phyloP scores from a whole-genome alignment of 2,797 vertebrate genomes.

The Champsocephalus esox region DNA sequence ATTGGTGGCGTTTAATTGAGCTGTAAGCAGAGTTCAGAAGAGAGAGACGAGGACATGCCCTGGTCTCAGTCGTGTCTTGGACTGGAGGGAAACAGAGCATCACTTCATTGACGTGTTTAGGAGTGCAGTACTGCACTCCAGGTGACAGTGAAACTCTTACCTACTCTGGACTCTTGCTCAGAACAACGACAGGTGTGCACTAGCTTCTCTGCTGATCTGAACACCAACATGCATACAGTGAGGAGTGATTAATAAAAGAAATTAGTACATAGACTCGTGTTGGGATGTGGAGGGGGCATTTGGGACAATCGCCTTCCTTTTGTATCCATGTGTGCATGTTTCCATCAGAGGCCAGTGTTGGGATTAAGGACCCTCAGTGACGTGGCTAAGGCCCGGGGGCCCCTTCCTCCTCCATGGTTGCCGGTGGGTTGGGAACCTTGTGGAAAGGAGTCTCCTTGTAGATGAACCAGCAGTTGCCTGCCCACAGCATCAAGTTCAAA shows the following conservation, averaged over 20 bases:
- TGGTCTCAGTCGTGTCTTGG: not conserved
- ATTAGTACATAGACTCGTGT: not conserved
- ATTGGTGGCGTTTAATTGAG: no score
- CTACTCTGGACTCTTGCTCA: not conserved
- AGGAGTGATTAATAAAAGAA: not conserved
- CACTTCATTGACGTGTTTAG: not conserved
- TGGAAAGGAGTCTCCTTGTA: constrained; percentile 94
- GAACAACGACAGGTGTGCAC: not conserved
- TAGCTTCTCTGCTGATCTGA: constrained; percentile 17
- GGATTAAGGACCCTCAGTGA: constrained; percentile 18
- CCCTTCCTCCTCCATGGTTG: constrained; percentile 85
- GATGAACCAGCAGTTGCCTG: constrained; percentile 95
- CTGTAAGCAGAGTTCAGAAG: not conserved
- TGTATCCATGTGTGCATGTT: constrained; percentile 43
- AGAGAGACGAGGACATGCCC: not conserved
- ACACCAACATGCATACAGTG: not conserved
- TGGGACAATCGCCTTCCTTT: constrained; percentile 14
- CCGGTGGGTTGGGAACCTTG: constrained; percentile 76
- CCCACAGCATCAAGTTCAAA: constrained; percentile 94
- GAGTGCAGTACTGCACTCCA: not conserved
- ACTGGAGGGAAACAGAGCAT: not conserved
- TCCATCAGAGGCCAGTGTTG: constrained; percentile 49
- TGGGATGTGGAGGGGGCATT: not conserved
- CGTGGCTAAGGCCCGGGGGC: constrained; percentile 68
- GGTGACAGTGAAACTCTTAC: not conserved